Conservation (phyloP, 2,113 vertebrate genomes). For the Paedocypris sp. region DNA sequence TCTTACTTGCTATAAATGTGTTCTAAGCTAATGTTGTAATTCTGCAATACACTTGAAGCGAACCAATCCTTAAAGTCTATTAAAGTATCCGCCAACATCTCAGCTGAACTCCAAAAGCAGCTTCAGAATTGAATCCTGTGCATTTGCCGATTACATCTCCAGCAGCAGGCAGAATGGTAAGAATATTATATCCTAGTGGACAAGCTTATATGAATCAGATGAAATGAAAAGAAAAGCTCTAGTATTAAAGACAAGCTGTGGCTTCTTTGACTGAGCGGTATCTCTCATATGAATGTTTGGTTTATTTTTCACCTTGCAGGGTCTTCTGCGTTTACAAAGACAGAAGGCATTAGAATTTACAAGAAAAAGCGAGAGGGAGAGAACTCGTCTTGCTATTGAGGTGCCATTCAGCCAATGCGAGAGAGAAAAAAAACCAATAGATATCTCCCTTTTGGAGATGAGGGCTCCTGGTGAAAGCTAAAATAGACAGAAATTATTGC, state of each 20-base stretch:
- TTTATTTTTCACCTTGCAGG: slow-evolving; percentile 2
- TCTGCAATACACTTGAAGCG: no score
- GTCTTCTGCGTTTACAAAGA: background rate
- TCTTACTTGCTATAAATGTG: no score
- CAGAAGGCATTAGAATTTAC: background rate
- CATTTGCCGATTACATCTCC: slow-evolving; percentile 1
- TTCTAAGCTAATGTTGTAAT: no score
- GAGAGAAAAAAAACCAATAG: background rate
- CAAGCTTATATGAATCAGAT: background rate
- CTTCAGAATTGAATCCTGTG: background rate
- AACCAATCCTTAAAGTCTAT: background rate
- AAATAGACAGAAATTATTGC: slow-evolving; percentile 8
- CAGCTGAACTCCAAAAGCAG: background rate
- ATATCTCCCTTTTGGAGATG: background rate
- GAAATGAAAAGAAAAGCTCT: slow-evolving; percentile 15
- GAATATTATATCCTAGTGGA: background rate
- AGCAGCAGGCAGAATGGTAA: background rate
- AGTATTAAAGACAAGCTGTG: slow-evolving; percentile 10
- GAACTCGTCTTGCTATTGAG: background rate
- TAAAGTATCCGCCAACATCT: background rate
- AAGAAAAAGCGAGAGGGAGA: background rate
- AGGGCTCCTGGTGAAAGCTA: slow-evolving; percentile 2
- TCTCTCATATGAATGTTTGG: slow-evolving; percentile 8
- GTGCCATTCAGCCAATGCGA: background rate
- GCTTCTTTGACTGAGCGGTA: slow-evolving; percentile 1